Percentiles rank a stretch among this genome's conserved stretches.
phyloP scores from a whole-genome alignment of 2,797 vertebrate genomes.

The Typhlichthys subterraneus region DNA sequence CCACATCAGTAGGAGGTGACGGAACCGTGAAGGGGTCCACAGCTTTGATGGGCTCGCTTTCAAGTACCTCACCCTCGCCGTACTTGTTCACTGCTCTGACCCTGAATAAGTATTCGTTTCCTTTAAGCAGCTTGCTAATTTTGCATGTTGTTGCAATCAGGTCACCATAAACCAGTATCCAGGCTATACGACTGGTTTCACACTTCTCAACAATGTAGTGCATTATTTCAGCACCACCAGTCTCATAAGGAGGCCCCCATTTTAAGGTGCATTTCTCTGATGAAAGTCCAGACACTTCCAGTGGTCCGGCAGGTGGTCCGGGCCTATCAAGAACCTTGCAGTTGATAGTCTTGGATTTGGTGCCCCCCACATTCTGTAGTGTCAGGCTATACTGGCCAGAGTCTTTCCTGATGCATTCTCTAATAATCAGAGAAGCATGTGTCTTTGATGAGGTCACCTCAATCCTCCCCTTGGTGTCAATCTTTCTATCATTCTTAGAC shows the following conservation, averaged over 20 bases:
- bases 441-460: conserved; percentile 86
- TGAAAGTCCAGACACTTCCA: conserved; percentile 87
- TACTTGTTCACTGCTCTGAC: conserved; percentile 95
- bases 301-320: conserved; percentile 90
- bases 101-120: conserved; percentile 97
- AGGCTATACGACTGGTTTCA: conserved; percentile 94
- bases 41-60: conserved; percentile 90
- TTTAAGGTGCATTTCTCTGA: conserved; percentile 91
- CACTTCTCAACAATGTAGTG: conserved; percentile 96
- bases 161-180: conserved; percentile 90
- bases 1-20: conserved; percentile 87
- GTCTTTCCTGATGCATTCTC: conserved; percentile 92
- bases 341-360: conserved; percentile 83
- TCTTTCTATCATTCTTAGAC: conserved; percentile 91
- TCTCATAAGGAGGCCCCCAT: conserved; percentile 94
- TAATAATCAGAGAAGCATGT: conserved; percentile 84
- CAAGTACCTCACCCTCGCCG: conserved; percentile 89
- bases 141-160: conserved; percentile 93
- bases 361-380: conserved; percentile 90
- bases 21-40: conserved; percentile 91
- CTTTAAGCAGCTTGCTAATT: conserved; percentile 91
- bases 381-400: conserved; percentile 92
- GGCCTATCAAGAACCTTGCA: conserved; percentile 95
- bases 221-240: conserved; percentile 90
- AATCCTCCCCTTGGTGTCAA: conserved; percentile 90